Evolutionary conservation across 2,888 invertebrate genomes (phyloP), one percentile per base, ranked within the genome.

Genomic region (Drosophila gaucha): DNA sequence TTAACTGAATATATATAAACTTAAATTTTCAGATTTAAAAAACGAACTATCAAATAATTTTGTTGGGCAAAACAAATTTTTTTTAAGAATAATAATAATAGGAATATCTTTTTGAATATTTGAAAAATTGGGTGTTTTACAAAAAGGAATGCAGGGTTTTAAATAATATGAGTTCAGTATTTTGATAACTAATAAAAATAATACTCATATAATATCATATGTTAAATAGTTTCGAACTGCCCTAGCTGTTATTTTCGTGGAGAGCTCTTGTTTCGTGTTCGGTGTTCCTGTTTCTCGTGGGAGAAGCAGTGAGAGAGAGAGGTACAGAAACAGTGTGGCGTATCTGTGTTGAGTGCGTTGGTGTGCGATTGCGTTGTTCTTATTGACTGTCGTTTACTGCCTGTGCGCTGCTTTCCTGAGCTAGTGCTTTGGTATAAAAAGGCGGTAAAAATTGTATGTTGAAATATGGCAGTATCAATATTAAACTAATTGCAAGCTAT

Each of bases 341-440:
- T 46, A 35, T 68, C 39, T 60, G 47, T 66, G 55, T 65, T 51
- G 26, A 36, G 26, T 66, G 66, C 46, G 55, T 67, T 69, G 49
- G 77, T 60, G 77, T 69, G 74, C 46, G 85, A 68, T 74, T 80
- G 78, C 82, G 80, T 80, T 80, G 82, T 80, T 80, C 79, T 80
- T 80, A 78, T 80, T 84, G 82, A 74, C 79, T 70, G 63, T 43
- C 77, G 71, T 85, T 80, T 71, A 74, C 84, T 69, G 63, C 43
- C 73, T 66, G 64, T 58, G 58, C 50, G 43, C 62, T 71, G 69
- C 67, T 80, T 84, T 80, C 64, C 62, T 59, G 54, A 63, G 67
- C 57, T 78, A 66, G 71, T 67, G 59, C 67, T 57, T 67, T 60
- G 51, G 58, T 66, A 76, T 63, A 86, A 79, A 86, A 86, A 80